Base-by-base conservation (phyloP, 2,113 vertebrate species). In the Dolichotis patagonum region DNA sequence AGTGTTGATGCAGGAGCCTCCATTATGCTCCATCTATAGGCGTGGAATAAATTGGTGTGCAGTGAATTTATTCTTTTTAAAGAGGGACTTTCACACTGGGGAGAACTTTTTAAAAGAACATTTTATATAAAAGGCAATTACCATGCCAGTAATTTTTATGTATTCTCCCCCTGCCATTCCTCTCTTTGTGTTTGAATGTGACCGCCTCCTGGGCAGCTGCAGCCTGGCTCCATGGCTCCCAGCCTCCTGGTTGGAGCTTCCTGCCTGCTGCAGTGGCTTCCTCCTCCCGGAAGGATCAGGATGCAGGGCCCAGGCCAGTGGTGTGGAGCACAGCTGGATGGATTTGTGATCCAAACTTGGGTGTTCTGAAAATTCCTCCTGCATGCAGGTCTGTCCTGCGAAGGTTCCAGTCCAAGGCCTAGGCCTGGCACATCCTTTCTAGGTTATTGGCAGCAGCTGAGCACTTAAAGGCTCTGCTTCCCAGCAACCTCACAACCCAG, bases 51-150 rank as follows among this genome's bases (percentile, higher is more conserved):
- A 99, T 98, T 98, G 98, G 95, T 95, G 98, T 94, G 97, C 95
- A 8, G 96, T 93, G 97, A 98, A 98, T 98, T 98, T 98, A 98
- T 99, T 98, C 98, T 97, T 78, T 85, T 96, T 96, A 98, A 98
- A 98, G 96, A 98, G 96, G 97, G 96, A 96, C 97, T 97, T 98
- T 94, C 96, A 78, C 97, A 96, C 97, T 96, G 96, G 97, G 98
- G 98, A 98, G 98, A 98, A 98, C 97, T 98, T 98, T 98, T 97
- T 95, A 98, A 98, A 98, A 9, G 91, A 96, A 97, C 98, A 96
- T 98, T 80, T 98, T 98, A 98, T 98, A 98, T 97, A 97, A 98
- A 98, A 98, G 98, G 98, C 98, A 99, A 99, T 99, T 99, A 99
- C 98, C 96, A 89, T 98, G 97, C 96, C 19, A 46, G 98, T 98